A percentile compares a stretch with the other conserved stretches of the same genome.
Evolutionary conservation across 2,113 vertebrate genomes (phyloP).

Genomic region (Percopsis transmontana): DNA sequence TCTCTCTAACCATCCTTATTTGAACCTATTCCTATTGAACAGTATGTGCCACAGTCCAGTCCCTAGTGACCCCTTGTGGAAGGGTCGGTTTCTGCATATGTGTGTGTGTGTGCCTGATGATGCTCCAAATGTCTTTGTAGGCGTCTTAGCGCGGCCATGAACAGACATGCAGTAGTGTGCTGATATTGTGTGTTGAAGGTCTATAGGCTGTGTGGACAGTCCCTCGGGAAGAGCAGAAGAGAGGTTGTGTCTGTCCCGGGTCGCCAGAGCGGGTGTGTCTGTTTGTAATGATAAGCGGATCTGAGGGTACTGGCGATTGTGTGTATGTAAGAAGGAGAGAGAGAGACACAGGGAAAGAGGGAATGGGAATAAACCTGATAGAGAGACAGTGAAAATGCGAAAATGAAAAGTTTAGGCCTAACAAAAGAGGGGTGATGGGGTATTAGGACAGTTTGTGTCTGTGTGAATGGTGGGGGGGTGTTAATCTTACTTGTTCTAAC

Average conservation of each 20-base stretch:
- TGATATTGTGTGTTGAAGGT: background rate
- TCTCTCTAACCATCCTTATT: background rate
- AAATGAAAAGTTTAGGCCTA: too few species aligned
- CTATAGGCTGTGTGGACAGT: too few species aligned
- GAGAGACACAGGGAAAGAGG: background rate
- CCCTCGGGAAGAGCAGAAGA: too few species aligned
- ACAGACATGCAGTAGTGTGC: background rate
- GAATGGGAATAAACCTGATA: background rate
- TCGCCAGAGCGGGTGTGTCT: too few species aligned
- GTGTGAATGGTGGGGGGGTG: too few species aligned
- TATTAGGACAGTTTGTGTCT: too few species aligned
- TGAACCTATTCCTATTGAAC: too few species aligned
- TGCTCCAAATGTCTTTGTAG: background rate
- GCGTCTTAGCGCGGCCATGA: constrained; percentile 38
- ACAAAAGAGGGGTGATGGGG: too few species aligned
- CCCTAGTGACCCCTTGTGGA: background rate
- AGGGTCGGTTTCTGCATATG: background rate
- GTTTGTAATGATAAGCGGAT: constrained; percentile 22
- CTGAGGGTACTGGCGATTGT: too few species aligned
- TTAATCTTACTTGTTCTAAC: too few species aligned
- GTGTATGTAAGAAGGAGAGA: background rate
- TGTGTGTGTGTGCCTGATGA: background rate
- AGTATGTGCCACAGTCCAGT: background rate
- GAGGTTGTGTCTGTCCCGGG: too few species aligned
- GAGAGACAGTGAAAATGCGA: background rate